A percentile compares a stretch with the other conserved stretches of the same genome.
These are phyloP conservation scores for Monopterus albus DNA, from an alignment of 2,113 vertebrate species.

Conservation along the genomic window DNA sequence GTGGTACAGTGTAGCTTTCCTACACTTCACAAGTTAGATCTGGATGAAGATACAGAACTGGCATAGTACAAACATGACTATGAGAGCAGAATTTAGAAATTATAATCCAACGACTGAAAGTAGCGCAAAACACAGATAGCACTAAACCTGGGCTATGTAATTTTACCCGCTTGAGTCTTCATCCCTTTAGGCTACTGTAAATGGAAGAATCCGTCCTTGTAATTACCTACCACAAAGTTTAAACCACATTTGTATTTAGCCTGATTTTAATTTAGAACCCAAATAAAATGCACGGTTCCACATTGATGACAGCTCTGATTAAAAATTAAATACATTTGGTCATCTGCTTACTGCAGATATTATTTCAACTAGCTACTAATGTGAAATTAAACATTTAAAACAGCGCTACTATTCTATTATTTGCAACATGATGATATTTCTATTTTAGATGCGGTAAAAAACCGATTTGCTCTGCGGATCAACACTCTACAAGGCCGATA, in stretches of 20 bases:
- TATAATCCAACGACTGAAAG: slow-evolving; percentile 52
- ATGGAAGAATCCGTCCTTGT: not conserved
- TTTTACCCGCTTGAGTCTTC: too few relatives aligned
- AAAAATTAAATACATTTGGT: not conserved
- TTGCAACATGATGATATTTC: not conserved
- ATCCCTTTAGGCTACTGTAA: too few relatives aligned
- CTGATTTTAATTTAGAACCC: not conserved
- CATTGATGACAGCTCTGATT: not conserved
- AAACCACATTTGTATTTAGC: not conserved
- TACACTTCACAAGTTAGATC: too few relatives aligned
- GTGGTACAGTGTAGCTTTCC: too few relatives aligned
- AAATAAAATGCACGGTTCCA: slow-evolving; percentile 12
- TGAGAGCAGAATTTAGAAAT: slow-evolving; percentile 38
- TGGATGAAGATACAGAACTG: slow-evolving; percentile 22
- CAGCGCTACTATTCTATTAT: not conserved
- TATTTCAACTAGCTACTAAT: not conserved
- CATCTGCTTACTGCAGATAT: not conserved
- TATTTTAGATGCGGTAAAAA: slow-evolving; percentile 13
- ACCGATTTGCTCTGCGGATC: slow-evolving; percentile 37
- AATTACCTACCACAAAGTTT: too few relatives aligned
- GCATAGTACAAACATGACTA: slow-evolving; percentile 18
- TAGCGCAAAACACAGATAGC: slow-evolving; percentile 36
- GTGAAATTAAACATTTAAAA: not conserved
- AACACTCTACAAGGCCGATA: slow-evolving; percentile 38
- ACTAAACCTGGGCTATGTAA: slow-evolving; percentile 60